Conservation (phyloP, 2,888 invertebrate genomes). For the Drosophila mimetica region DNA sequence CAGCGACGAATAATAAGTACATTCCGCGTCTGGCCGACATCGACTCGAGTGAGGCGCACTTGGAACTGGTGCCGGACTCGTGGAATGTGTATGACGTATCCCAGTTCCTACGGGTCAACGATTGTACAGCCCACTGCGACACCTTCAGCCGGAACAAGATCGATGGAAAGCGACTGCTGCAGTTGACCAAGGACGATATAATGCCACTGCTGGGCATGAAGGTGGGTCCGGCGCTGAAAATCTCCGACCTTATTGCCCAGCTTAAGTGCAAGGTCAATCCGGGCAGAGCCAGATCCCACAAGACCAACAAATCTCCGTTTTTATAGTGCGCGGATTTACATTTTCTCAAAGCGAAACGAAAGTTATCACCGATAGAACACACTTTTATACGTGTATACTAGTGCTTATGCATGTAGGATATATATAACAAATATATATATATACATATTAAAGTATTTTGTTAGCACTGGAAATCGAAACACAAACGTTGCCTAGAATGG, state of each 20-base stretch:
- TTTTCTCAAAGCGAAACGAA: constrained; percentile 45
- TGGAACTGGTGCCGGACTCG: constrained; percentile 86
- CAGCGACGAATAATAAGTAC: constrained; percentile 85
- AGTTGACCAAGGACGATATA: constrained; percentile 94
- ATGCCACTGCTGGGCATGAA: constrained; percentile 95
- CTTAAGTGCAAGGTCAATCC: constrained; percentile 89
- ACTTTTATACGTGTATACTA: constrained; percentile 31
- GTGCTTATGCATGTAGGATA: constrained; percentile 13
- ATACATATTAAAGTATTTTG: constrained; percentile 69
- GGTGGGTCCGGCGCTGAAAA: constrained; percentile 97
- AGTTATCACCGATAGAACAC: constrained; percentile 61
- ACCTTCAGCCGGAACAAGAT: constrained; percentile 89
- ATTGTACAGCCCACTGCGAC: constrained; percentile 90
- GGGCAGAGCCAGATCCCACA: constrained; percentile 84
- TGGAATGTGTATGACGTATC: constrained; percentile 95
- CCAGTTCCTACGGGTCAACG: constrained; percentile 95
- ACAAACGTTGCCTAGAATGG: constrained; percentile 74
- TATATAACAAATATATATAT: constrained; percentile 32
- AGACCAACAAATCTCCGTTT: constrained; percentile 88
- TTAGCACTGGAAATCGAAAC: constrained; percentile 72
- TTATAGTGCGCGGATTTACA: constrained; percentile 85
- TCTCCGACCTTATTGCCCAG: constrained; percentile 95
- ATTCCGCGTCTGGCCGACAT: constrained; percentile 86
- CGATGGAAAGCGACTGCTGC: constrained; percentile 91
- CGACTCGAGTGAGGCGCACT: constrained; percentile 65